Evolutionary conservation across 2,797 vertebrate genomes (phyloP).

Genomic region (Xenentodon cancila): DNA sequence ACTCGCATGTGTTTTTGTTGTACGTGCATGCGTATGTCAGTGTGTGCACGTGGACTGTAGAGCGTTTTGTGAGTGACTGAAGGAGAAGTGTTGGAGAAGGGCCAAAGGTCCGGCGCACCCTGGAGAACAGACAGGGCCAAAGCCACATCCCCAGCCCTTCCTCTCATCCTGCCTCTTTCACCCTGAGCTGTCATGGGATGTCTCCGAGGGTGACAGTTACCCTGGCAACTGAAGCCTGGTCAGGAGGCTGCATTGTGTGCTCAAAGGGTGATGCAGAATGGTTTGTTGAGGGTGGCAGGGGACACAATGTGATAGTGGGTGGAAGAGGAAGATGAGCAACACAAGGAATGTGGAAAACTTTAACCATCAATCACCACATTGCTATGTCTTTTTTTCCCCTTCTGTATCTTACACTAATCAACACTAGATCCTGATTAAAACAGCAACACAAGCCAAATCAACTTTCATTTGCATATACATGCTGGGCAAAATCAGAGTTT

Average conservation of each 20-base stretch:
- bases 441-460: conserved; percentile 71
- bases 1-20: conserved; percentile 53
- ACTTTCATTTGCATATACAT: conserved; percentile 78
- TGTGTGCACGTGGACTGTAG: not conserved
- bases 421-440: conserved; percentile 75
- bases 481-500: conserved; percentile 75
- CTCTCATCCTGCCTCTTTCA: conserved; percentile 46
- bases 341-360: conserved; percentile 67
- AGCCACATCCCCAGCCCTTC: conserved; percentile 45
- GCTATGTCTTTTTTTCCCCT: conserved; percentile 36
- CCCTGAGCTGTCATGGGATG: conserved; percentile 75
- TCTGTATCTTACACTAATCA: conserved; percentile 68
- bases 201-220: conserved; percentile 79
- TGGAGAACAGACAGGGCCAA: conserved; percentile 56
- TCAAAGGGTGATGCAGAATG: conserved; percentile 58
- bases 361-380: conserved; percentile 58
- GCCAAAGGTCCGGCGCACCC: conserved; percentile 62
- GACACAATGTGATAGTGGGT: conserved; percentile 58
- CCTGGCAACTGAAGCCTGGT: conserved; percentile 71
- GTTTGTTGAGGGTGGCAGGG: conserved; percentile 51
- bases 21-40: conserved; percentile 9
- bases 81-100: conserved; percentile 41
- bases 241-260: conserved; percentile 68
- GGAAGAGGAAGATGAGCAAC: conserved; percentile 45
- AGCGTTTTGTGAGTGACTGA: conserved; percentile 31